phyloP scores from a whole-genome alignment of 2,888 invertebrate genomes.

The Oscheius sp. region DNA sequence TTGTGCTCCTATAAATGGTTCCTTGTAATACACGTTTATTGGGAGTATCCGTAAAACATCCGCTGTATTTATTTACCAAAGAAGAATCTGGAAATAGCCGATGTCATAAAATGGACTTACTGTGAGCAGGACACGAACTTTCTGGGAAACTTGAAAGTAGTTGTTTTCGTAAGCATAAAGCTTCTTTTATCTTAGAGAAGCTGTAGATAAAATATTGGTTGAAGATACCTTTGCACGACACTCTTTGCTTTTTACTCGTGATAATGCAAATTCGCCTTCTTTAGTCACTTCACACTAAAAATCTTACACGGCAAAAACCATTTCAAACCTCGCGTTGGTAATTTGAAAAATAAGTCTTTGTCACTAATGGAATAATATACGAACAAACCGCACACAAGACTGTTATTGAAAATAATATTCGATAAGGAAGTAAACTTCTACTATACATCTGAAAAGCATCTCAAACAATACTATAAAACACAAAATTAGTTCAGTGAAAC shows the following conservation, averaged over 20 bases:
- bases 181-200: conserved; percentile 37
- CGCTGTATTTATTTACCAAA: conserved; percentile 80
- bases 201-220: conserved; percentile 6
- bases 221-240: conserved; percentile 49
- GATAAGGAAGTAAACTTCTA: too few relatives aligned
- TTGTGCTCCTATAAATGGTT: conserved; percentile 81
- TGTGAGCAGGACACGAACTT: conserved; percentile 58
- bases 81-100: conserved; percentile 41
- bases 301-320: too few relatives aligned
- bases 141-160: conserved; percentile 51
- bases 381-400: too few relatives aligned
- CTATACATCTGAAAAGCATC: too few relatives aligned
- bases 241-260: conserved; percentile 51
- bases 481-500: too few relatives aligned
- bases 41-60: conserved; percentile 90
- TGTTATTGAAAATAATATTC: too few relatives aligned
- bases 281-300: conserved; percentile 30
- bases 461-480: too few relatives aligned
- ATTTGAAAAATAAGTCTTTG: too few relatives aligned
- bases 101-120: conserved; percentile 33
- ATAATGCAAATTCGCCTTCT: conserved; percentile 56
- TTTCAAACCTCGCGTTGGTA: too few relatives aligned
- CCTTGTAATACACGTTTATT: conserved; percentile 84
- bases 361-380: too few relatives aligned
- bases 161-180: conserved; percentile 50